These are phyloP conservation scores for Larimichthys crocea DNA, from an alignment of 2,113 vertebrate species.

Conservation along the genomic window DNA sequence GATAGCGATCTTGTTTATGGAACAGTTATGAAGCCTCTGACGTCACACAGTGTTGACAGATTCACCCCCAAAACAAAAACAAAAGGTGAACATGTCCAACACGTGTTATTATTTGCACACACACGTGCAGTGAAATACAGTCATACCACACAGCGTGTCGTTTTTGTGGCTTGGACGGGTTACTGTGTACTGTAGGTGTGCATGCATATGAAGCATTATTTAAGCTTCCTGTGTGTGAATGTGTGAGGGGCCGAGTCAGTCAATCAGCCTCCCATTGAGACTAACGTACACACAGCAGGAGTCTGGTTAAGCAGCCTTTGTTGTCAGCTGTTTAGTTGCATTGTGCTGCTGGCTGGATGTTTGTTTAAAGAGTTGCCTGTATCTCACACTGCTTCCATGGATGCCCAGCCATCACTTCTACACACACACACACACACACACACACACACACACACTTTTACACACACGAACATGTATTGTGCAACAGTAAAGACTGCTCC, in stretches of 20 bases:
- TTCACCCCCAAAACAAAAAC: constrained; percentile 4
- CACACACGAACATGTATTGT: constrained; percentile 14
- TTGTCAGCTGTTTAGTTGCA: constrained; percentile 60
- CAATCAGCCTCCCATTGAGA: constrained; percentile 69
- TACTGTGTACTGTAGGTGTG: constrained; percentile 16
- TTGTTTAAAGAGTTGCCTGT: constrained; percentile 70
- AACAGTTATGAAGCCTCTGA: constrained; percentile 21
- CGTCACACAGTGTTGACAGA: neutral
- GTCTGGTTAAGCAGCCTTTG: constrained; percentile 56
- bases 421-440: constrained; percentile 16
- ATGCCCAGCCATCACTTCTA: constrained; percentile 30
- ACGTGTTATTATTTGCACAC: neutral
- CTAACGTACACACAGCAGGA: constrained; percentile 15
- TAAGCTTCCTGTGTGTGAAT: constrained; percentile 35
- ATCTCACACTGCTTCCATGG: constrained; percentile 19
- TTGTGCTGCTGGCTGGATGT: constrained; percentile 53
- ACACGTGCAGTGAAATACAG: neutral
- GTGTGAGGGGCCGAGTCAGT: constrained; percentile 34
- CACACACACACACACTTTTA: constrained; percentile 11
- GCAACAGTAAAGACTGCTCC: constrained; percentile 46
- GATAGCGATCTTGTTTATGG: constrained; percentile 57
- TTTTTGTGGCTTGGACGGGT: neutral
- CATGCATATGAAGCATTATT: constrained; percentile 31
- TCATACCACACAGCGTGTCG: neutral
- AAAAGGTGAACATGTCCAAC: neutral